Conservation (phyloP, 2,797 vertebrate genomes). For the Syngnathus rostellatus region DNA sequence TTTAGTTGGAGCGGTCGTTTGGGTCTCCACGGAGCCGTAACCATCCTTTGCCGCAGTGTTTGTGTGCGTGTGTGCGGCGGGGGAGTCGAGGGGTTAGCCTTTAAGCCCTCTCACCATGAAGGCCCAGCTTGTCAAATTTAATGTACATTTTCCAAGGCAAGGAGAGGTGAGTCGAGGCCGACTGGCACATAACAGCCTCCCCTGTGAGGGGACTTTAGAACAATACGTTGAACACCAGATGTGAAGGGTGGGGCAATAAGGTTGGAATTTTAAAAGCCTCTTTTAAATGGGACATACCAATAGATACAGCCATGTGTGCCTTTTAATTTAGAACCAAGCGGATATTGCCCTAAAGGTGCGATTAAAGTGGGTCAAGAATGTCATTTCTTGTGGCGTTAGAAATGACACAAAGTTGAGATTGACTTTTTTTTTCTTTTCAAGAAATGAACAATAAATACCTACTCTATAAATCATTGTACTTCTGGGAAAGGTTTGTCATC, state of each 20-base stretch:
- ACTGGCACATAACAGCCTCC: conserved; percentile 60
- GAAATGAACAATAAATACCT: too few species aligned
- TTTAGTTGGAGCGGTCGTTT: conserved; percentile 47
- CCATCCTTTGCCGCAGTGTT: conserved; percentile 47
- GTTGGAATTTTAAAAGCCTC: conserved; percentile 17
- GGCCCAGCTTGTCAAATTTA: conserved; percentile 68
- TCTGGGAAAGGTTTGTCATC: too few species aligned
- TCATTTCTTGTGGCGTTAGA: too few species aligned
- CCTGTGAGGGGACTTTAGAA: conserved; percentile 61
- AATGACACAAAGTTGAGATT: too few species aligned
- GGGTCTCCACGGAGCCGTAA: conserved; percentile 63
- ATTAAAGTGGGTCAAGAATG: too few species aligned
- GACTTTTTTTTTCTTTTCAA: too few species aligned
- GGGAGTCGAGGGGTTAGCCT: conserved; percentile 42
- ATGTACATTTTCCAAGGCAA: conserved; percentile 65
- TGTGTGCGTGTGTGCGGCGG: neutral
- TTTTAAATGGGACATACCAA: neutral
- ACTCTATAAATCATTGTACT: too few species aligned
- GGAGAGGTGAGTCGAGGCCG: conserved; percentile 59
- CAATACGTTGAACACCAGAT: conserved; percentile 62
- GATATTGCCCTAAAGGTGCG: neutral
- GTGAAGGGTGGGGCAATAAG: conserved; percentile 16
- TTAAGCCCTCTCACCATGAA: conserved; percentile 63
- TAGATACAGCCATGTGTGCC: neutral
- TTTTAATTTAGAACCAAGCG: neutral